Conservation (phyloP, 2,113 vertebrate species). For the Ptilonorhynchus violaceus region DNA sequence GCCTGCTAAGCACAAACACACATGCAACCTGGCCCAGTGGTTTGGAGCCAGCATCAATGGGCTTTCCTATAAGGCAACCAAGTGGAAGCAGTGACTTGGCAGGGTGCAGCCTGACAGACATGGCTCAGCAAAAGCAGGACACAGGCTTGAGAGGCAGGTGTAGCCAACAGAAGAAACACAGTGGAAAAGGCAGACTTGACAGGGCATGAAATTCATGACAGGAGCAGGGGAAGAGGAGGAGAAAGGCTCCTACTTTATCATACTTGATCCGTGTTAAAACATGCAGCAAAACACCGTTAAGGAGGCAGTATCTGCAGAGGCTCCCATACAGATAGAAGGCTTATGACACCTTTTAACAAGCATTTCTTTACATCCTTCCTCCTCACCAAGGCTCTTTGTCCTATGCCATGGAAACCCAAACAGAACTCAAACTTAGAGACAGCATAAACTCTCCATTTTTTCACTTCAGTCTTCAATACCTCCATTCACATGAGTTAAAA, state of each 20-base stretch:
- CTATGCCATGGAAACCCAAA: accelerated
- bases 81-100: not conserved
- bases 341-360: not conserved
- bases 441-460: not conserved
- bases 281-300: accelerated
- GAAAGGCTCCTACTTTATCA: not conserved
- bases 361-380: not conserved
- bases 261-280: not conserved
- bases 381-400: not conserved
- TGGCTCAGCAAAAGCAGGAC: not conserved
- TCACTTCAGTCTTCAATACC: not conserved
- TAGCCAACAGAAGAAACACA: not conserved
- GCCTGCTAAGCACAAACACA: not conserved
- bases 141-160: not conserved
- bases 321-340: accelerated
- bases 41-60: not conserved
- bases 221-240: not conserved
- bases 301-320: not conserved
- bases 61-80: not conserved
- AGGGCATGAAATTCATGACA: accelerated
- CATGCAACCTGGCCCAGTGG: accelerated
- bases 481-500: not conserved
- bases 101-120: not conserved
- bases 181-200: not conserved
- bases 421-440: not conserved